Percentiles rank a stretch among this genome's conserved stretches.
These are phyloP conservation scores for Drosophila eugracilis DNA, from an alignment of 1,140 invertebrate species.

Conservation along the genomic window DNA sequence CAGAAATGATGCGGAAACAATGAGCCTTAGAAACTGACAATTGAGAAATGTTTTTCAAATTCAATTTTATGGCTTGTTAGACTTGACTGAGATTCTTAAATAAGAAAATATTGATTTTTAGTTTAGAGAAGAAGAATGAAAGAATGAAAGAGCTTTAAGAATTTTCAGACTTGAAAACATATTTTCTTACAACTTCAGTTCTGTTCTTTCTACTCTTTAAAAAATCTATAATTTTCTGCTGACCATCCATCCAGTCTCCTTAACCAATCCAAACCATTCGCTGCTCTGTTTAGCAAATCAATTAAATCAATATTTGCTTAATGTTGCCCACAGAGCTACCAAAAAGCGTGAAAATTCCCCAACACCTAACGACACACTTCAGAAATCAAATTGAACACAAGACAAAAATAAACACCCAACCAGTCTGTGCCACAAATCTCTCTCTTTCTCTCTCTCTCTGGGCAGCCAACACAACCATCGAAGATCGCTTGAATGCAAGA, in stretches of 20 bases:
- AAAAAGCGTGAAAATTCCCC: slow-evolving; percentile 68
- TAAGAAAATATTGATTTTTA: slow-evolving; percentile 39
- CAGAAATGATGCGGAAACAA: slow-evolving; percentile 60
- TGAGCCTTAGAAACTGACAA: slow-evolving; percentile 45
- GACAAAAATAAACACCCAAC: slow-evolving; percentile 50
- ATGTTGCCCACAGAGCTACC: slow-evolving; percentile 57
- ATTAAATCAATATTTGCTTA: slow-evolving; percentile 76
- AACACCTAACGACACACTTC: slow-evolving; percentile 66
- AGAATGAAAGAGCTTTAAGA: background rate
- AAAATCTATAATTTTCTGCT: slow-evolving; percentile 1
- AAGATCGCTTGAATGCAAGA: slow-evolving; percentile 57
- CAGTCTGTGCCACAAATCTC: slow-evolving; percentile 21
- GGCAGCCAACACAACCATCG: too few species aligned
- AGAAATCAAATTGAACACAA: slow-evolving; percentile 78
- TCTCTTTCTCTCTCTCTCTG: slow-evolving; percentile 12
- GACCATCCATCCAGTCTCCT: background rate
- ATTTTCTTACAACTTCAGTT: too few species aligned
- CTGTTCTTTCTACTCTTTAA: too few species aligned
- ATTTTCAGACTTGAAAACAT: too few species aligned
- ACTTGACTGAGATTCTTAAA: slow-evolving; percentile 4
- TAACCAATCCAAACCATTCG: background rate
- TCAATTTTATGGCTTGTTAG: slow-evolving; percentile 35
- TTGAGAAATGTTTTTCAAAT: slow-evolving; percentile 55
- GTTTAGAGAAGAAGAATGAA: background rate
- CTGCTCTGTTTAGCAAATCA: slow-evolving; percentile 70